Conservation (phyloP, 2,888 invertebrate genomes). For the Osmoderma eremita region DNA sequence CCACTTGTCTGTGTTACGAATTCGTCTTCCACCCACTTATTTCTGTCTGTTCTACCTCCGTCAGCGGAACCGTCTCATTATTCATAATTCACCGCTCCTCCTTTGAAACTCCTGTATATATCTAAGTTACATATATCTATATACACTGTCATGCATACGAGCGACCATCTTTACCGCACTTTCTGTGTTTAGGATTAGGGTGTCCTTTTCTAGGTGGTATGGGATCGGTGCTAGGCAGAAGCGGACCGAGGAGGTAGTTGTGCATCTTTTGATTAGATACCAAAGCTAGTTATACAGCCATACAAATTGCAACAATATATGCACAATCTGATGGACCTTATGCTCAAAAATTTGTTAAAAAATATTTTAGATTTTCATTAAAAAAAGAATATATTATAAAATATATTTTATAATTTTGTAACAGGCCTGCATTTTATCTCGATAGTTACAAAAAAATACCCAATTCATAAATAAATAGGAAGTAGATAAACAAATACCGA, state of each 20-base stretch:
- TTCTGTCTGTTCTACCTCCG: conserved; percentile 54
- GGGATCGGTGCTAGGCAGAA: background rate
- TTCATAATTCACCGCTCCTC: conserved; percentile 55
- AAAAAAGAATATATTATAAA: too few relatives aligned
- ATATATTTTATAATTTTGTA: too few relatives aligned
- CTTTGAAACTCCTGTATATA: conserved; percentile 40
- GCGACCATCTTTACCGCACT: conserved; percentile 17
- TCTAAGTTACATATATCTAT: conserved; percentile 16
- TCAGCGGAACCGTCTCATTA: conserved; percentile 54
- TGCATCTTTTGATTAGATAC: background rate
- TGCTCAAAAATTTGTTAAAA: too few relatives aligned
- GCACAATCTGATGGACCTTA: too few relatives aligned
- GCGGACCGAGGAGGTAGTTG: background rate
- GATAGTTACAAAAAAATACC: too few relatives aligned
- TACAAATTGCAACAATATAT: too few relatives aligned
- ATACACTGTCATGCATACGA: conserved; percentile 6
- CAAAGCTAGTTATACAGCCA: too few relatives aligned
- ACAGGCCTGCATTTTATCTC: too few relatives aligned
- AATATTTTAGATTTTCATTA: too few relatives aligned
- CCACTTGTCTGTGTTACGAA: conserved; percentile 56
- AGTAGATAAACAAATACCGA: too few relatives aligned
- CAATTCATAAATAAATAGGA: too few relatives aligned
- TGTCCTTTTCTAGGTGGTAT: conserved; percentile 1
- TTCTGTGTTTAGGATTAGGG: conserved; percentile 14
- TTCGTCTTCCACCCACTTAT: conserved; percentile 60